These are phyloP conservation scores for Chaetura pelagica DNA, from an alignment of 2,113 vertebrate genomes.

Conservation along the genomic window DNA sequence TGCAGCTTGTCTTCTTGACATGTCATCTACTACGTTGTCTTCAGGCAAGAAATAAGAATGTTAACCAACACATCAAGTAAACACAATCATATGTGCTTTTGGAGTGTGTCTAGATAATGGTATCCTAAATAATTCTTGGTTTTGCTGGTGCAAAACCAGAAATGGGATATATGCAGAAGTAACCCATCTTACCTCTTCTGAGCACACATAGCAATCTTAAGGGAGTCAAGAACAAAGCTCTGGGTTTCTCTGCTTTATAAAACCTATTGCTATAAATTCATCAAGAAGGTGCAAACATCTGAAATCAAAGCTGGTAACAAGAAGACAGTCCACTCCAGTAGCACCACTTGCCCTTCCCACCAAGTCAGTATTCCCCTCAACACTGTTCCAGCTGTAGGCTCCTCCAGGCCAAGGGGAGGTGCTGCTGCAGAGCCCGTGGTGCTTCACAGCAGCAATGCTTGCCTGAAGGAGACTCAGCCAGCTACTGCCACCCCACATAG, in stretches of 20 bases:
- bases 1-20: not conserved
- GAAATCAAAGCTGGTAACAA: not conserved
- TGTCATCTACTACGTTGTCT: not conserved
- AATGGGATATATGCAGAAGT: not conserved
- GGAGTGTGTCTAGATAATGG: not conserved
- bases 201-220: not conserved
- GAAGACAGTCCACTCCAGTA: not conserved
- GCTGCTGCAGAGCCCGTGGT: fast-evolving
- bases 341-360: not conserved
- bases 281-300: not conserved
- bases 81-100: not conserved
- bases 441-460: not conserved
- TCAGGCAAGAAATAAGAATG: not conserved
- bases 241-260: not conserved
- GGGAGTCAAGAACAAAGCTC: not conserved
- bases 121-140: not conserved
- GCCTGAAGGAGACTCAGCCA: not conserved
- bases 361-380: fast-evolving
- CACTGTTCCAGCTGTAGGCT: not conserved
- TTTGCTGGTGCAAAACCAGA: not conserved
- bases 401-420: fast-evolving
- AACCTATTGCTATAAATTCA: fast-evolving
- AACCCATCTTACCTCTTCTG: not conserved
- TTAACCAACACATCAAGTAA: slow-evolving; percentile 1
- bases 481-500: not conserved